Conservation (phyloP, 1,140 invertebrate genomes). For the Zaprionus africanus region DNA sequence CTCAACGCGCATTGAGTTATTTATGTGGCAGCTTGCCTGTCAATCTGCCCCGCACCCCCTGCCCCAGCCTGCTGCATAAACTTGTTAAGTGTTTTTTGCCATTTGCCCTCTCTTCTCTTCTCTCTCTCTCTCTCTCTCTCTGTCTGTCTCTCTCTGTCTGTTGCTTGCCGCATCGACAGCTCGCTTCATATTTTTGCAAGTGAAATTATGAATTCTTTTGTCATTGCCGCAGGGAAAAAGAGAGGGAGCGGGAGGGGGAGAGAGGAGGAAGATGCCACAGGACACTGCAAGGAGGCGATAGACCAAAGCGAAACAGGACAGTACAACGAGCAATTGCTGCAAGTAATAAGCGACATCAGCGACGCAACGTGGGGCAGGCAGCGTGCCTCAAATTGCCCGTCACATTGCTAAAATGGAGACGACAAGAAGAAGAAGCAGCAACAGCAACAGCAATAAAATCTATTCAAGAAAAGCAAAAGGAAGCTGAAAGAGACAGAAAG, state of each 20-base stretch:
- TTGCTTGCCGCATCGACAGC: slow-evolving; percentile 3
- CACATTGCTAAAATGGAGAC: slow-evolving; percentile 15
- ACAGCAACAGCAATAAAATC: slow-evolving; percentile 5
- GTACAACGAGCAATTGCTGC: slow-evolving; percentile 32
- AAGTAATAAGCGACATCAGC: slow-evolving; percentile 47
- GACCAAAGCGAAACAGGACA: neutral
- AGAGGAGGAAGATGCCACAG: neutral
- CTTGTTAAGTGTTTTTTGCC: slow-evolving; percentile 55
- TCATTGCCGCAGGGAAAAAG: neutral
- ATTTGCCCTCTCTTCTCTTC: slow-evolving; percentile 18
- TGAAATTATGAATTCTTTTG: slow-evolving; percentile 54
- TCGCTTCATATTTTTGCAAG: slow-evolving; percentile 37
- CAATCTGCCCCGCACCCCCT: neutral
- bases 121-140: neutral
- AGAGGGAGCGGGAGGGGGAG: too few relatives aligned
- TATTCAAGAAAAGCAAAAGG: slow-evolving; percentile 2
- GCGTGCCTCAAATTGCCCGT: slow-evolving; percentile 31
- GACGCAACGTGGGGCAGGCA: slow-evolving; percentile 12
- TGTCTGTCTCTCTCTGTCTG: neutral
- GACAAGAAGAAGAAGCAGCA: neutral
- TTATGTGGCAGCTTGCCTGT: slow-evolving; percentile 42
- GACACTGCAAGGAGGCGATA: neutral
- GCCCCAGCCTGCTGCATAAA: slow-evolving; percentile 21
- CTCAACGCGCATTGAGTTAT: slow-evolving; percentile 60
- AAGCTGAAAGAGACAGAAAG: neutral